Evolutionary conservation across 2,113 vertebrate species (phyloP).

Genomic region (Mustela nigripes): DNA sequence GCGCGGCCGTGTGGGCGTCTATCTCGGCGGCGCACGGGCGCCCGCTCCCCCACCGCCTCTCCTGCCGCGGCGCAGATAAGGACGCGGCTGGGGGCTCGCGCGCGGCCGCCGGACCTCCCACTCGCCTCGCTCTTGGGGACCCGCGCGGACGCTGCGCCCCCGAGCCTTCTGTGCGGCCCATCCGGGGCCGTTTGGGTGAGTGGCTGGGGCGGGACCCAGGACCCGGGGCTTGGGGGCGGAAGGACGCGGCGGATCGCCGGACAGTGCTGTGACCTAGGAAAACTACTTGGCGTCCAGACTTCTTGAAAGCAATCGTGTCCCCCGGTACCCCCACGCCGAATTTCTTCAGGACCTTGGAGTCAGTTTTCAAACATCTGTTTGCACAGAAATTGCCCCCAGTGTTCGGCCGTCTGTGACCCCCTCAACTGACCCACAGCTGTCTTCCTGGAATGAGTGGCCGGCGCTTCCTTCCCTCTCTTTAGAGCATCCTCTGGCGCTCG

Average conservation of each 20-base stretch:
- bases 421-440: conserved; percentile 46
- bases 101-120: not conserved
- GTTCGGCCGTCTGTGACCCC: not conserved
- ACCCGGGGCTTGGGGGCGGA: not conserved
- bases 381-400: not conserved
- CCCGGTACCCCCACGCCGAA: too few relatives aligned
- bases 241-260: not conserved
- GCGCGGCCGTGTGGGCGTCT: conserved; percentile 41
- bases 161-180: not conserved
- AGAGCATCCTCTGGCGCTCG: conserved; percentile 21
- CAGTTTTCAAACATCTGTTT: not conserved
- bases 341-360: not conserved
- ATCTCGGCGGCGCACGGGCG: not conserved
- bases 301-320: not conserved
- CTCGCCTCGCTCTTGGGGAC: not conserved
- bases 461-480: not conserved
- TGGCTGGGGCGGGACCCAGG: not conserved
- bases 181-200: conserved; percentile 57
- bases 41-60: not conserved
- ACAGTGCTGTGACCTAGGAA: not conserved
- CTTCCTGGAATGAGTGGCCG: not conserved
- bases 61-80: conserved; percentile 60
- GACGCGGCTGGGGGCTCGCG: not conserved
- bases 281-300: not conserved
- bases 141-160: not conserved